These are phyloP conservation scores for Myrmecobius fasciatus DNA, from an alignment of 2,113 vertebrate species.

Conservation along the genomic window DNA sequence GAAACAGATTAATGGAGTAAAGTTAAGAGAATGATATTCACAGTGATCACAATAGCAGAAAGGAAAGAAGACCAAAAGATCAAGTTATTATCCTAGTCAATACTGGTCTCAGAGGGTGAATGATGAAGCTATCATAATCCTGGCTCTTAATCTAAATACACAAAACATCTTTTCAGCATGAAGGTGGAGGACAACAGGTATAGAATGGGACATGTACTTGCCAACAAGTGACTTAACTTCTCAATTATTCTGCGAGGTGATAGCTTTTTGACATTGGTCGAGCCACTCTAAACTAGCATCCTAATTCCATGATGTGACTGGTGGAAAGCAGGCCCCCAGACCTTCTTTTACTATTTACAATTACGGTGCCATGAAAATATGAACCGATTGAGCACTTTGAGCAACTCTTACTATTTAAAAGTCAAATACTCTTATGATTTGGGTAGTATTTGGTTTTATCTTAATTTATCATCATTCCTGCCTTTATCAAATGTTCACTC, in stretches of 20 bases:
- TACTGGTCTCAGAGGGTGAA: neutral
- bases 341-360: neutral
- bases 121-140: neutral
- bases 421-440: constrained; percentile 18
- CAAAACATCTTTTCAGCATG: neutral
- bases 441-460: neutral
- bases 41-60: neutral
- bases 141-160: neutral
- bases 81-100: neutral
- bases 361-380: neutral
- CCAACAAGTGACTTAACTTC: neutral
- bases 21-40: neutral
- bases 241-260: neutral
- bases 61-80: neutral
- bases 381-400: neutral
- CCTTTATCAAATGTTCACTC: neutral
- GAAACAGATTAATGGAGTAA: neutral
- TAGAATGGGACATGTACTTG: neutral
- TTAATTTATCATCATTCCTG: neutral
- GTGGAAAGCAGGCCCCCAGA: neutral
- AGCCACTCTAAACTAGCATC: neutral
- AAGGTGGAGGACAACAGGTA: neutral
- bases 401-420: neutral
- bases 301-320: neutral
- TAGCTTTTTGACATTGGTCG: neutral